Evolutionary conservation across 2,113 vertebrate species (phyloP), one percentile per base, ranked within the genome.

Genomic region (Semicossyphus pulcher): DNA sequence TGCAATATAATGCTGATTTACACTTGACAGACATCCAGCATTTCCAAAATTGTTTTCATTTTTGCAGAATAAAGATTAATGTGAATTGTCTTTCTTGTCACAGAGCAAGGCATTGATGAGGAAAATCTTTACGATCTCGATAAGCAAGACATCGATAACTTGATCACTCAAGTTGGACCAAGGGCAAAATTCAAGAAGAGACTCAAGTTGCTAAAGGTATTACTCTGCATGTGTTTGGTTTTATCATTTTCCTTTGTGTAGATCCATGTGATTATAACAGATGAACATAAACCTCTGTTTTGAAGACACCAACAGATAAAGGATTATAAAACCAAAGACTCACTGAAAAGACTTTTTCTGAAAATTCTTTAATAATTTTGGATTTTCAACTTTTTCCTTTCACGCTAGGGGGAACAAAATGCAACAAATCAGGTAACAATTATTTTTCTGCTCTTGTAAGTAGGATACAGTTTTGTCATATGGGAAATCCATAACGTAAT

Each of bases 201-300:
- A 16, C 53, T 80, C 4, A 23, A 42, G 7, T 8, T 15, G 18
- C 77, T 87, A 42, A 74, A 72, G 76, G 86, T 80, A 77, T 59
- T 45, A 39, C 47, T 51, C 36, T 52, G 7, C n/a, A 29, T 28
- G 28, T 12, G n/a, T 67, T 49, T 68, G 10, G 4, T 57, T 4
- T 36, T n/a, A 52, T 26, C 16, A 21, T 28, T 37, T 4, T 54
- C 15, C 4, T 4, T 31, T 15, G 16, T 45, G n/a, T 12, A 32
- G 28, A 32, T 31, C 5, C n/a, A 31, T 8, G 2, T 3, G 11
- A 7, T 28, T 7, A 42, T 4, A 18, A 26, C 18, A 49, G n/a
- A 25, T n/a, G 20, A 25, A 8, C 28, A 23, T 29, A 3, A 44
- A 20, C 7, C 7, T 21, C n/a, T 32, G 60, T 18, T 51, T 52